Conservation (phyloP, 1,140 invertebrate species). For the Atta colombica region DNA sequence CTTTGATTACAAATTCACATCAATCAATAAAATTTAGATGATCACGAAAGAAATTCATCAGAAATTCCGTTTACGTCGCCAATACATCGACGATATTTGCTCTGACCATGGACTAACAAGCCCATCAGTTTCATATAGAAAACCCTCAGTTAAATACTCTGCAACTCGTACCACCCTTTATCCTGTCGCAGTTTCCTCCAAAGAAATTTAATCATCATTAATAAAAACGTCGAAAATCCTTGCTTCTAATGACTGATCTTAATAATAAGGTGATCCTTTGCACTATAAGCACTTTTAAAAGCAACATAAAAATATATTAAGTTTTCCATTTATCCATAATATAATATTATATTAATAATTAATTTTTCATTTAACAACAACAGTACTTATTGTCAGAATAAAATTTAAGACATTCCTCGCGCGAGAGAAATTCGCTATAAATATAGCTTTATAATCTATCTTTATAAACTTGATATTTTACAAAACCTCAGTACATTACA, state of each 20-base stretch:
- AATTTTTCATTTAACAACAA: neutral
- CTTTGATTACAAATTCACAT: conserved; percentile 54
- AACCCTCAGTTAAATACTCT: conserved; percentile 69
- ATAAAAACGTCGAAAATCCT: neutral
- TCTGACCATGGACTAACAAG: conserved; percentile 67
- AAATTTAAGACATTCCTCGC: neutral
- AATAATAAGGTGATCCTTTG: conserved; percentile 4
- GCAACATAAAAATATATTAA: neutral
- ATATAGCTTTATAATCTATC: neutral
- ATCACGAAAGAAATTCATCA: conserved; percentile 13
- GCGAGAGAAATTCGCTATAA: conserved; percentile 10
- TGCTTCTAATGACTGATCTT: conserved; percentile 15
- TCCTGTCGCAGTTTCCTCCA: neutral
- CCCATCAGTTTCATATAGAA: conserved; percentile 68
- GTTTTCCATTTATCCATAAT: neutral
- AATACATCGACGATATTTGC: conserved; percentile 64
- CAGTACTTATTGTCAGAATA: neutral
- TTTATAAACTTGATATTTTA: neutral
- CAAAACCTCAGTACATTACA: neutral
- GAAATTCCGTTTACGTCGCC: conserved; percentile 44
- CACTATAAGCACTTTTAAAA: neutral
- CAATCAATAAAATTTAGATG: neutral
- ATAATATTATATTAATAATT: neutral
- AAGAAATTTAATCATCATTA: conserved; percentile 64
- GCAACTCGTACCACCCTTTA: conserved; percentile 29